Evolutionary conservation across 2,888 invertebrate genomes (phyloP), one percentile per base, ranked within the genome.

Genomic region (Acrocyrtus sp.): DNA sequence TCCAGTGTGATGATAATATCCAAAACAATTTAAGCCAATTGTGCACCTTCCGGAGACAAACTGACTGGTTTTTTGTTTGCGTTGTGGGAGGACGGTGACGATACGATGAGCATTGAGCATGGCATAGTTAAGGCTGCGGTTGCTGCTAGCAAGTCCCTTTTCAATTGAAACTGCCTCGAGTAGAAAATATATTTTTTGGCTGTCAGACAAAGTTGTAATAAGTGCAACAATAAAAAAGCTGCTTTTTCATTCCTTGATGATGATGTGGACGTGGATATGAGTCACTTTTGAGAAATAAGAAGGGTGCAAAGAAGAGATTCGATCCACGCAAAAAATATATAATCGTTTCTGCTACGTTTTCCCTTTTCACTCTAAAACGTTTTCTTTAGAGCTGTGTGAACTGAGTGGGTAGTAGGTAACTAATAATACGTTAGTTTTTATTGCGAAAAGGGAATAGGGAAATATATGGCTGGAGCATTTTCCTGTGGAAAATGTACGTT

Each of bases 31-130:
- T 58, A 68, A 68, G 53, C 60, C 60, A 60, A 68, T 68, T 68
- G 68, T 60, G 53, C 68, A 68, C 68, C 68, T 68, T 68, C 60
- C 60, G 60, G 51, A 68, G 68, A 68, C 68, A 68, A 68, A 68
- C 68, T 67, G 67, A 43, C 68, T 68, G 12, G 48, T 22, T 22
- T 22, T 22, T 17, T 50, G 19, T 21, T 50, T 21, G 10, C 12
- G 4, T 15, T 45, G 45, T 5, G n/a, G 4, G n/a, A n/a, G n/a
- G 4, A 45, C 45, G 45, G 12, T 12, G 17, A 45, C 12, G 4
- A 17, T 45, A 45, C 4, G n/a, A 41, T 41, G 17, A 41, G 15
- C 15, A 41, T n/a, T 3, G 17, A 17, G 41, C 17, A n/a, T 15
- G 17, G 5, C 6, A 34, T 34, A 34, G 12, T 8, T 8, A 34